Evolutionary conservation across 2,888 invertebrate species (phyloP).

Genomic region (Zelleria hepariella): DNA sequence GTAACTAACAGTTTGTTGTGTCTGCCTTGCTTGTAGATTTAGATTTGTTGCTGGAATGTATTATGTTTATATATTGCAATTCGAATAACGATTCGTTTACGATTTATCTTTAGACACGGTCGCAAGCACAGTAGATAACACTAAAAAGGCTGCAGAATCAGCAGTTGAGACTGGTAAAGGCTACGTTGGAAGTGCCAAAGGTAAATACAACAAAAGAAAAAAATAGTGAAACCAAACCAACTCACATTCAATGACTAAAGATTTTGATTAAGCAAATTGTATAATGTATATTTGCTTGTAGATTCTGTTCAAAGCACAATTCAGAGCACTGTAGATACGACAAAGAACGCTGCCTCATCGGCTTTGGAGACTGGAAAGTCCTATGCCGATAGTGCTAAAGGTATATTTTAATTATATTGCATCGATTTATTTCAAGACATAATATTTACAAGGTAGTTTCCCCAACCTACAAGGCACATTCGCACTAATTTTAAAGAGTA

Average conservation of each 20-base stretch:
- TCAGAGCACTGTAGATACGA: constrained; percentile 24
- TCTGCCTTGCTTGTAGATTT: background rate
- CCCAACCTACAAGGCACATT: too few species aligned
- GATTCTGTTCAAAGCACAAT: constrained; percentile 14
- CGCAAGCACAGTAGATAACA: constrained; percentile 41
- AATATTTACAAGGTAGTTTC: too few species aligned
- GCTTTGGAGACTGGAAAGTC: constrained; percentile 24
- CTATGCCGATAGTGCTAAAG: constrained; percentile 26
- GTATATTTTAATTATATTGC: too few species aligned
- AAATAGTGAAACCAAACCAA: too few species aligned
- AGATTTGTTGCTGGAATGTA: background rate
- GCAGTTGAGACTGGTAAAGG: constrained; percentile 38
- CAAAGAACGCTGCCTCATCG: constrained; percentile 23
- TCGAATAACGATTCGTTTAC: too few species aligned
- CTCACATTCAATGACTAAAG: too few species aligned
- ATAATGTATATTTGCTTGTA: constrained; percentile 1
- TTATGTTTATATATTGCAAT: background rate
- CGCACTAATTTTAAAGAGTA: too few species aligned
- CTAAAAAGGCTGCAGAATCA: constrained; percentile 60
- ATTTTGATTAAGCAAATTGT: too few species aligned
- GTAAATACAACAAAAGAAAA: too few species aligned
- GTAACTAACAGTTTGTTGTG: background rate
- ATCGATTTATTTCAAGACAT: too few species aligned
- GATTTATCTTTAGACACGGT: constrained; percentile 3
- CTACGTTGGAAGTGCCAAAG: constrained; percentile 28